Base-by-base conservation (phyloP, 2,888 invertebrate genomes). In the Cheilosia grossa region DNA sequence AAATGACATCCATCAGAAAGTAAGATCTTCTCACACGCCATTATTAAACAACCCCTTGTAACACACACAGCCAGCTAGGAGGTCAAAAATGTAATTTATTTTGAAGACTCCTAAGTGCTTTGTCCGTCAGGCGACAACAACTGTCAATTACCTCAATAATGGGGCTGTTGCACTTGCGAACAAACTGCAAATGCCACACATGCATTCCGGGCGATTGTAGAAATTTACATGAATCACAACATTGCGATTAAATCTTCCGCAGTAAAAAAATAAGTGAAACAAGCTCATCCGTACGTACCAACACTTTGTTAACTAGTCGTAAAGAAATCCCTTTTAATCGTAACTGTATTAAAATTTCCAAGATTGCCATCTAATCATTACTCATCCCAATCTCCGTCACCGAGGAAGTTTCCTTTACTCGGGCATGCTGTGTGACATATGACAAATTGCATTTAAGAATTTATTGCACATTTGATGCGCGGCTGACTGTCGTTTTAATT, bases 351-450 rank as follows among this genome's bases (percentile, higher is more conserved):
- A 75, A 85, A 67, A 75, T 56, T 54, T 77, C 30, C 44, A 56
- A 67, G 85, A 85, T 85, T 75, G n/a, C 15, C 42, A 85, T 85
- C 85, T 81, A 61, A 77, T 81, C 85, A 72, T 85, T 77, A 85
- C 85, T 85, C 85, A 59, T 64, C 33, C 33, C 64, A 64, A 67
- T 70, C 40, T 30, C 42, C 64, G 56, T 44, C 49, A 44, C 15
- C 42, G 37, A 56, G 4, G 21, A 21, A 44, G 73, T 40, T 40
- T 54, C 17, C 49, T 5, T 37, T 42, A 1, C 27, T 27, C 27
- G 19, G 27, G 44, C 33, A 49, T 6, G 51, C 40, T 21, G 80
- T 80, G 80, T 80, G 83, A 80, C 83, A 83, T 83, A 83, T 83
- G 74, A 83, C 83, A 83, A 83, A 83, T 83, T 74, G 79, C 64